Base-by-base conservation (phyloP, 2,888 invertebrate species). In the Steinernema scapterisci region DNA sequence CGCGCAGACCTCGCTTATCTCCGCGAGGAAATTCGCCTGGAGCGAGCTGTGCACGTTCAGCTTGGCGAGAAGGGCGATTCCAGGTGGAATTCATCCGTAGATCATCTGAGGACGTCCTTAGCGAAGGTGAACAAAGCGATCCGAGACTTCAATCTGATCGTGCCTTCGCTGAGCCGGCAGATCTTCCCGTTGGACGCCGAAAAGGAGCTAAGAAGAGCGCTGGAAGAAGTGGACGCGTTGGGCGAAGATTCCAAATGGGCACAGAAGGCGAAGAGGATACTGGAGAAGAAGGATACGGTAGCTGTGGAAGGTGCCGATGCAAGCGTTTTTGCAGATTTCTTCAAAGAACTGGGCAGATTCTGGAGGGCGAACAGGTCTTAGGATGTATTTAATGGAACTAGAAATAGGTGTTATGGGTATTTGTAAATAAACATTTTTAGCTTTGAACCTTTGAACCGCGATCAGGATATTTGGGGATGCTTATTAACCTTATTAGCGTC, bases 1-100 rank as follows among this genome's bases (percentile, higher is more conserved):
- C 91, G 93, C 51, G 91, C 91, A 81, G 92, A 72, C 13, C 48
- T 38, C 7, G 7, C 19, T 7, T 43, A 31, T 21, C 31, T 54
- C 19, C 73, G 38, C n/a, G 73, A 54, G 25, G 21, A 45, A 11
- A 54, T 43, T 9, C 25, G 54, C 13, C 9, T 54, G n/a, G 56
- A 73, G 70, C 25, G 43, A 7, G 46, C 38, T 19, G 11, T 46
- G 1, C 19, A 70, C 9, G 2, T 54, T 3, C 21, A 44, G n/a
- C n/a, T 23, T 1, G 56, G 54, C 13, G 23, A 21, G 11, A 31
- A 72, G 13, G 44, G 45, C 19, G 23, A 54, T n/a, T 7, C 2
- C 16, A 23, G 45, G 13, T 52, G 43, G 27, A n/a, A 54, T 11
- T n/a, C 7, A 2, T 16, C 52, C 9, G 48, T 38, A 11, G 63